Evolutionary conservation across 1,140 invertebrate species (phyloP).

Genomic region (Bombus pascuorum): DNA sequence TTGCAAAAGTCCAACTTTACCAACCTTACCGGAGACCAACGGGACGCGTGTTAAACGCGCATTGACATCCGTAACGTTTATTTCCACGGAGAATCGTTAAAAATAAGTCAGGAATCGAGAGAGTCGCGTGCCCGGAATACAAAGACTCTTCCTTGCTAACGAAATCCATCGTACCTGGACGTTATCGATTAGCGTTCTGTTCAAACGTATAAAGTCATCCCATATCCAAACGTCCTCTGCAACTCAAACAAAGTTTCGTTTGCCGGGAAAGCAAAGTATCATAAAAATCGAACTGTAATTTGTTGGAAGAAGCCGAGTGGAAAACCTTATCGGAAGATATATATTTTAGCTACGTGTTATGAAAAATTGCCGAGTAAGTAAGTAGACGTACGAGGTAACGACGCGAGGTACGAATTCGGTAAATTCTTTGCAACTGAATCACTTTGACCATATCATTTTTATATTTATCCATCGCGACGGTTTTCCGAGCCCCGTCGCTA

Average conservation of each 20-base stretch:
- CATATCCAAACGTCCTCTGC: background rate
- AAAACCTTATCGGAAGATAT: background rate
- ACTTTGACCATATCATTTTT: background rate
- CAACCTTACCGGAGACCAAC: background rate
- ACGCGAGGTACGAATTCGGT: no score
- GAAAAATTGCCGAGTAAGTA: no score
- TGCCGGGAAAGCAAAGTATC: background rate
- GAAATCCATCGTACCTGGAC: background rate
- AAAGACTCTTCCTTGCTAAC: background rate
- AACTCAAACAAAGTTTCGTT: slow-evolving; percentile 8
- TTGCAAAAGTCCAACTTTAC: background rate
- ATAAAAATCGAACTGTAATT: background rate
- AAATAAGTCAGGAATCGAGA: background rate
- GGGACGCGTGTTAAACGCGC: background rate
- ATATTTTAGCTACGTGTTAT: background rate
- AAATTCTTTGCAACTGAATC: background rate
- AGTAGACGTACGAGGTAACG: no score
- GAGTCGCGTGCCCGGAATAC: background rate
- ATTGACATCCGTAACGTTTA: background rate
- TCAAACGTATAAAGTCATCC: background rate
- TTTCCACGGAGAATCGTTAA: no score
- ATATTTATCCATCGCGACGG: background rate
- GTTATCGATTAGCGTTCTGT: slow-evolving; percentile 8
- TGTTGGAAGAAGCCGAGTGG: background rate
- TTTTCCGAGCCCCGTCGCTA: background rate